Evolutionary conservation across 2,888 invertebrate species (phyloP), one percentile per base, ranked within the genome.

Genomic region (Xanthia icteritia): DNA sequence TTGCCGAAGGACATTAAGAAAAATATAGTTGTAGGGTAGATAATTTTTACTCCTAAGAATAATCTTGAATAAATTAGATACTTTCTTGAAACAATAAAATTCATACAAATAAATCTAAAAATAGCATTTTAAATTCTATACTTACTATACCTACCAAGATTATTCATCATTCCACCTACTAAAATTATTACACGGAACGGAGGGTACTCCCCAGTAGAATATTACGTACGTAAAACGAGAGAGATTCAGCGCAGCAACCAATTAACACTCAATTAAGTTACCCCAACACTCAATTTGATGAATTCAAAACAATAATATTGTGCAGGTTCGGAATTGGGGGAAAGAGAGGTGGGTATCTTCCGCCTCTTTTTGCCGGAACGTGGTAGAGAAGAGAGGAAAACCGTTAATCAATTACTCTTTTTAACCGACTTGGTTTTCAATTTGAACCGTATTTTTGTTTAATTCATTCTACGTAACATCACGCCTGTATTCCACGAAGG

Each of bases 251-350:
- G 68, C 60, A 58, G 27, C 71, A 51, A 54, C 64, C 77, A 85
- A 85, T 83, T 85, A 65, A 64, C 82, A 72, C 85, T 54, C 76
- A 83, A 83, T 85, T 83, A 83, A 65, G 64, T 65, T 74, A 72
- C 73, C 73, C 73, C 58, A 71, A 69, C 85, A 63, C 72, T 77
- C 77, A 74, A 85, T 81, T 77, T 82, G 77, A 83, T 85, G 65
- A 82, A 82, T 82, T 83, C 77, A 82, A 85, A 83, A 85, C 85
- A 85, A 82, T 85, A 63, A 85, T 73, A 76, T 81, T 67, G 76
- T 76, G 51, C 65, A 58, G 56, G 42, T 63, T 69, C 39, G 15
- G 13, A 63, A 73, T 39, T 27, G 36, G 23, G 36, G 27, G n/a
- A 61, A 56, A 56, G 64, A 61, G 79, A 76, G n/a, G 36, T 17